Base-by-base conservation (phyloP, 2,797 vertebrate species). In the Apogon hyalosoma region DNA sequence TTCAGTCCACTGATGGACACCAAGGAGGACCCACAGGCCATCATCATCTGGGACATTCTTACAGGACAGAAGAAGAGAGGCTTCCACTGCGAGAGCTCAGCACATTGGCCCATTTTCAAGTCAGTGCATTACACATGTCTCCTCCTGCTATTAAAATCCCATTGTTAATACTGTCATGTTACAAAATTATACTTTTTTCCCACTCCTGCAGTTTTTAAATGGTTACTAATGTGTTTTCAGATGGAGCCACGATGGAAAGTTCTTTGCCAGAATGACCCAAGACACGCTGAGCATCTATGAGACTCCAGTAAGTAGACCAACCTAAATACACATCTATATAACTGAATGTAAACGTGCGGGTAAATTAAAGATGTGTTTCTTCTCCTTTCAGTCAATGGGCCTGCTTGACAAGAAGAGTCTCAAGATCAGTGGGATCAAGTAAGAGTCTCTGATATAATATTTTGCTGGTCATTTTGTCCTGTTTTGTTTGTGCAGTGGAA, bases 81-180 rank as follows among this genome's bases (percentile, higher is more conserved):
- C 9, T 99, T 99, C 85, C 98, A 99, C 83, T 99, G 97, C 67
- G 98, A 99, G 85, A 99, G 96, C 77, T 99, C 98, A 3, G 97
- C 98, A 60, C 98, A 99, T 71, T 99, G 98, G 98, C 98, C 98
- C 52, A 99, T 99, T 79, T 99, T 99, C 83, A 99, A 98, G 98
- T 99, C 85, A 89, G 96, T 92, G n/a, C 15, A 19, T 15, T 6
- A 0, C 9, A 36, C 33, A 36, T 8, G 33, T 36, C 33, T 12
- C 0, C 7, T 28, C 12, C 1, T 40, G 24, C 24, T 2, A 18
- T 58, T 7, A 8, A 45, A n/a, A 13, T 49, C 4, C 8, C 0
- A 7, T 41, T 21, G 19, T 21, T 47, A 9, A 31, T 18, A 36
- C 33, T 2, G 33, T 36, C 6, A 28, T 28, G 24, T 28, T 28